Base-by-base conservation (phyloP, 2,888 invertebrate genomes). In the Agriopis marginaria region DNA sequence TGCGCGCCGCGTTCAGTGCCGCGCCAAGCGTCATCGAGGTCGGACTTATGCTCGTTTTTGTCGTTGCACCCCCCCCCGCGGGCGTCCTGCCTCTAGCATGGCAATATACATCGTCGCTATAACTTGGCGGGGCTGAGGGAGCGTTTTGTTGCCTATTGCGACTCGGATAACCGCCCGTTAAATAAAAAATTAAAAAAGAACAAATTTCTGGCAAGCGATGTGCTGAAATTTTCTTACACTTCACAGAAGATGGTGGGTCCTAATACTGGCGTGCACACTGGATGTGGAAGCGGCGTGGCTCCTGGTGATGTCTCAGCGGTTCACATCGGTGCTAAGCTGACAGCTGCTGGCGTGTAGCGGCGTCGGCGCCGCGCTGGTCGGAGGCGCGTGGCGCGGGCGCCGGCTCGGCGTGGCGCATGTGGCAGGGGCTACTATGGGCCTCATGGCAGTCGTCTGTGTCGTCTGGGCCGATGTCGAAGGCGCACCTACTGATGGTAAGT, bases 241-340 rank as follows among this genome's bases (percentile, higher is more conserved):
- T 32, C 23, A 14, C 23, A 83, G 93, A 71, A 85, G 84, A 82
- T 93, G 93, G 93, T 97, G 97, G 97, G 95, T 97, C 77, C 96
- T 98, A 80, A 90, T 97, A 71, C 89, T 98, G 75, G 95, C 98
- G 12, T 97, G 97, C 44, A 89, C 96, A 61, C 95, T 97, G 71
- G 98, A 98, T 84, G 98, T 98, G n/a, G 97, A 98, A 90, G 98
- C 98, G 7, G 97, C 97, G 84, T 98, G 97, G 87, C 91, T 98
- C 72, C 95, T 98, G 71, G 97, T 97, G 14, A 96, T 96, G 85
- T 97, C 98, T 0, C 98, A 98, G 89, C 80, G 94, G 11, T 94
- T 90, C 78, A 94, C 94, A 0, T 94, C 94, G 1, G 94, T 93
- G 53, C 79, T 94, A 71, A 92, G 92, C 89, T 96, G 96, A 91